Evolutionary conservation across 2,888 invertebrate genomes (phyloP).

Genomic region (Ophonus ardosiacus): DNA sequence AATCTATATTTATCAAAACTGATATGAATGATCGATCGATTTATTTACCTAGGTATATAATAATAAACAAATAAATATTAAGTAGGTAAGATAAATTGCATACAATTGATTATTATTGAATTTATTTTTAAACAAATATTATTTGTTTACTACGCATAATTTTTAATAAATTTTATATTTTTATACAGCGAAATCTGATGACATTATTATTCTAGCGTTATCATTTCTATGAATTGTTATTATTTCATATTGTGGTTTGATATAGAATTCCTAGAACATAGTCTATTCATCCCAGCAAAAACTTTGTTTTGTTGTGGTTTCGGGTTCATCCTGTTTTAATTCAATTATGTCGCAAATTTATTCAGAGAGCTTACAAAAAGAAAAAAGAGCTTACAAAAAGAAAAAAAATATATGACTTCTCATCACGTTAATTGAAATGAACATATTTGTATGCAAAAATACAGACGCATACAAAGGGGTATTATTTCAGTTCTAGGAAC

Average conservation of each 20-base stretch:
- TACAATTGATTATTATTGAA: neutral
- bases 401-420: neutral
- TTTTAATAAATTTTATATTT: neutral
- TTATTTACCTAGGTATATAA: no score
- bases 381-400: neutral
- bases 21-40: no score
- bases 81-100: no score
- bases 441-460: neutral
- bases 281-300: neutral
- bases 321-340: neutral
- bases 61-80: no score
- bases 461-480: neutral
- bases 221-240: neutral
- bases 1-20: no score
- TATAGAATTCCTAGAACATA: neutral
- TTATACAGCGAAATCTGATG: neutral
- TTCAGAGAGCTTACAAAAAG: neutral
- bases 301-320: neutral
- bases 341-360: neutral
- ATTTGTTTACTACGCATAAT: neutral
- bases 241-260: neutral
- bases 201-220: slow-evolving; percentile 4
- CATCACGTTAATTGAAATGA: neutral
- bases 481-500: neutral
- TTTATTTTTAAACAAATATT: neutral